Conservation (phyloP, 2,797 vertebrate genomes). For the Delichon dasypus region DNA sequence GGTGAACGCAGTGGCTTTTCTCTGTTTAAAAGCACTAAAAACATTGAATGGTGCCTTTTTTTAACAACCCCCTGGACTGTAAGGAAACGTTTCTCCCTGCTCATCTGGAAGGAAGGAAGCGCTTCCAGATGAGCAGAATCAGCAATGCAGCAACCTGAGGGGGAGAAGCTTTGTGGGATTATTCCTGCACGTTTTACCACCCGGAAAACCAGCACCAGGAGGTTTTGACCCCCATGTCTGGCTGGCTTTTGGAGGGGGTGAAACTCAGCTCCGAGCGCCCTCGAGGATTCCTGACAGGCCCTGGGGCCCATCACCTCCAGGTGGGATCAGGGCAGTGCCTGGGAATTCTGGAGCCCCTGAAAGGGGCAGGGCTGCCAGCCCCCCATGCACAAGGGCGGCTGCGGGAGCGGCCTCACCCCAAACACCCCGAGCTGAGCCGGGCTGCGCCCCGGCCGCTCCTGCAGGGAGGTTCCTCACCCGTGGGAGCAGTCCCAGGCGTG, state of each 20-base stretch:
- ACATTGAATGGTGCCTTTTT: slow-evolving; percentile 56
- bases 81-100: neutral
- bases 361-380: neutral
- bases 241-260: fast-evolving
- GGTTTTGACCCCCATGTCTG: fast-evolving
- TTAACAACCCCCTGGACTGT: neutral
- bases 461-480: neutral
- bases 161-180: neutral
- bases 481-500: neutral
- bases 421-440: fast-evolving
- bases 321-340: neutral
- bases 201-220: neutral
- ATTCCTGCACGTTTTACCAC: neutral
- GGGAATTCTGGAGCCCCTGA: fast-evolving
- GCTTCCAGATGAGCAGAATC: neutral
- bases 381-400: neutral
- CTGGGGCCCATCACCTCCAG: neutral
- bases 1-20: neutral
- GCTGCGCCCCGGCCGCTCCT: neutral
- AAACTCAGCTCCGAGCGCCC: neutral
- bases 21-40: neutral
- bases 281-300: fast-evolving
- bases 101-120: neutral
- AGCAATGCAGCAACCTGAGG: neutral
- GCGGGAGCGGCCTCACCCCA: neutral